These are phyloP conservation scores for Tolypeutes matacus DNA, from an alignment of 2,797 vertebrate species.

Conservation along the genomic window DNA sequence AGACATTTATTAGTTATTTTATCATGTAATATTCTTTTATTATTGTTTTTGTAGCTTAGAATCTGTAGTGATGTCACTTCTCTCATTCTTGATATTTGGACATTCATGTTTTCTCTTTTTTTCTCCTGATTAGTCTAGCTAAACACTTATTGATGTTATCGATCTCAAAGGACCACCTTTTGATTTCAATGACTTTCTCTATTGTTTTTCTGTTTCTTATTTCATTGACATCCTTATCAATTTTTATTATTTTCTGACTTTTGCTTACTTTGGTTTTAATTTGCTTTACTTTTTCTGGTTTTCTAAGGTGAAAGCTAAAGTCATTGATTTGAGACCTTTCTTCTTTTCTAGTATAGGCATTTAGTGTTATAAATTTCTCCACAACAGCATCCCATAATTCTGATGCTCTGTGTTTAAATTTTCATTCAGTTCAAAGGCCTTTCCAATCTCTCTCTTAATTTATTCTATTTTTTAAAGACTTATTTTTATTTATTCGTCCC, in stretches of 20 bases:
- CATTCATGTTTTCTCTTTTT: background rate
- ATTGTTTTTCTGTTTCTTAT: slow-evolving; percentile 43
- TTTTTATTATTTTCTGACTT: slow-evolving; percentile 49
- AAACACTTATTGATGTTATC: background rate
- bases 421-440: slow-evolving; percentile 33
- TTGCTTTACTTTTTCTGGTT: slow-evolving; percentile 16
- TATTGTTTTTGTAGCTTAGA: slow-evolving; percentile 3
- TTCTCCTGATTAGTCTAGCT: background rate
- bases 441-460: slow-evolving; percentile 8
- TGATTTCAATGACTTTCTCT: slow-evolving; percentile 16
- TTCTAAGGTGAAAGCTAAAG: background rate
- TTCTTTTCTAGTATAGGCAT: background rate
- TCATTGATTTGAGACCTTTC: background rate
- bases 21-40: background rate
- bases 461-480: no score
- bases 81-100: background rate
- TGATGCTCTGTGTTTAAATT: slow-evolving; percentile 48
- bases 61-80: background rate
- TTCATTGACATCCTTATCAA: background rate
- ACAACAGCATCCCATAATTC: background rate
- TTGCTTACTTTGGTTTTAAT: background rate
- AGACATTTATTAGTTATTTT: slow-evolving; percentile 30
- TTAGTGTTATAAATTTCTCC: background rate
- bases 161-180: slow-evolving; percentile 8
- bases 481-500: no score